These are phyloP conservation scores for Tricholaema leucomelas DNA, from an alignment of 2,113 vertebrate species.

Conservation along the genomic window DNA sequence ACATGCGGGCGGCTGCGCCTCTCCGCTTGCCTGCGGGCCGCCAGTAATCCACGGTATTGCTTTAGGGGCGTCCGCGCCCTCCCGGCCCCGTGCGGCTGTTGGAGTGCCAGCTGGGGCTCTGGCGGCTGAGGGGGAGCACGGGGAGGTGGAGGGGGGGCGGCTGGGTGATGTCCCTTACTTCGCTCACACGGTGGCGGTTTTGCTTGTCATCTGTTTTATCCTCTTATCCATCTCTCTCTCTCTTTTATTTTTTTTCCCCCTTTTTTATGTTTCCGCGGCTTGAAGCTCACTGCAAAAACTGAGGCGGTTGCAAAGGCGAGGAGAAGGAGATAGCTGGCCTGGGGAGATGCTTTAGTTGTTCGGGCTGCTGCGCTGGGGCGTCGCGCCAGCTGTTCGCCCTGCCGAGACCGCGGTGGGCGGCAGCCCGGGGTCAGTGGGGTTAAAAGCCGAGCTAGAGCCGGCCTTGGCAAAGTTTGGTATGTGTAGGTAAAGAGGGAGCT, in stretches of 20 bases:
- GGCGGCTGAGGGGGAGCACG: neutral
- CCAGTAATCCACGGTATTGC: neutral
- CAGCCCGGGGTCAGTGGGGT: neutral
- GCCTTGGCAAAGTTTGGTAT: neutral
- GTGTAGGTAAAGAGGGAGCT: neutral
- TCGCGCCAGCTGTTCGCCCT: neutral
- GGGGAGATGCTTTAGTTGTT: constrained; percentile 10
- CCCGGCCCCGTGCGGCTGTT: neutral
- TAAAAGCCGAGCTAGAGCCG: neutral
- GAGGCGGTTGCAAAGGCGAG: neutral
- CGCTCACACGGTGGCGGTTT: neutral
- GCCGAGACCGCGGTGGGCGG: neutral
- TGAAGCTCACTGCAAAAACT: neutral
- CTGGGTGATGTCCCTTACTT: neutral
- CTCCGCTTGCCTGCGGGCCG: neutral
- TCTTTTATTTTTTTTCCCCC: too few species aligned
- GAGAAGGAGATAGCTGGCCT: neutral
- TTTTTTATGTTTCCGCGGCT: neutral
- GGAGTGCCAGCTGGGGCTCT: neutral
- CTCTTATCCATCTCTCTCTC: neutral
- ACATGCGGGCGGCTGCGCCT: neutral
- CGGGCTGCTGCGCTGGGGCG: neutral
- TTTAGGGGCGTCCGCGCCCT: neutral
- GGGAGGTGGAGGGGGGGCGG: neutral
- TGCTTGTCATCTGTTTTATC: neutral